phyloP scores from a whole-genome alignment of 2,113 vertebrate genomes.

The Henicopernis longicauda region DNA sequence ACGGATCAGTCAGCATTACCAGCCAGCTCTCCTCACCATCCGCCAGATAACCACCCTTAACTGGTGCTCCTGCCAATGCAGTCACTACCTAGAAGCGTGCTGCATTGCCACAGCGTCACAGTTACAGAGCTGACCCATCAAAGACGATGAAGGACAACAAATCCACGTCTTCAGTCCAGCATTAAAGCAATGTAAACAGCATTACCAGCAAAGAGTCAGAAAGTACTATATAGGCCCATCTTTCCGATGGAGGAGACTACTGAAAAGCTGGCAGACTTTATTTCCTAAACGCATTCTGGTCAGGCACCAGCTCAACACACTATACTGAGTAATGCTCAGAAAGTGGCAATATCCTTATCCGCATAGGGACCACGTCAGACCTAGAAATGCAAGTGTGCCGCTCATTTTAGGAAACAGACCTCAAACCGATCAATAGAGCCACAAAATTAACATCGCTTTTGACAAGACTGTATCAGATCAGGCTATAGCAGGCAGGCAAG shows the following conservation, averaged over 20 bases:
- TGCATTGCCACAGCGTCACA: fast-evolving
- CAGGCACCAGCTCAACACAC: background rate
- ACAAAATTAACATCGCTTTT: background rate
- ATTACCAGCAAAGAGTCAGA: background rate
- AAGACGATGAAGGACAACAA: background rate
- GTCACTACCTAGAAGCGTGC: fast-evolving
- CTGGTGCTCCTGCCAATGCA: background rate
- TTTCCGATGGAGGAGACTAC: background rate
- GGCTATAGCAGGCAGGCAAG: background rate
- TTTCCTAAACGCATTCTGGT: background rate
- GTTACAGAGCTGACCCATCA: background rate
- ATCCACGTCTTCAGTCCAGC: background rate
- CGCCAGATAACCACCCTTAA: fast-evolving
- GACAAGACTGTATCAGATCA: background rate
- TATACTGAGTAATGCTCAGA: fast-evolving
- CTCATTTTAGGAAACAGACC: background rate
- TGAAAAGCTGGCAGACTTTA: background rate
- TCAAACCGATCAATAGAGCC: background rate
- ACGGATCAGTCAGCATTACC: background rate
- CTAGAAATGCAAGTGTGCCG: background rate
- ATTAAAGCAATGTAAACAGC: background rate
- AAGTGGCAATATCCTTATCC: fast-evolving
- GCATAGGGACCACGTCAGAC: background rate
- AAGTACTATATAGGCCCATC: background rate
- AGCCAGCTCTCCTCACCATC: background rate